A percentile compares a stretch with the other conserved stretches of the same genome.
Conservation (phyloP, 2,797 vertebrate species). For the Danio jaintianensis region DNA sequence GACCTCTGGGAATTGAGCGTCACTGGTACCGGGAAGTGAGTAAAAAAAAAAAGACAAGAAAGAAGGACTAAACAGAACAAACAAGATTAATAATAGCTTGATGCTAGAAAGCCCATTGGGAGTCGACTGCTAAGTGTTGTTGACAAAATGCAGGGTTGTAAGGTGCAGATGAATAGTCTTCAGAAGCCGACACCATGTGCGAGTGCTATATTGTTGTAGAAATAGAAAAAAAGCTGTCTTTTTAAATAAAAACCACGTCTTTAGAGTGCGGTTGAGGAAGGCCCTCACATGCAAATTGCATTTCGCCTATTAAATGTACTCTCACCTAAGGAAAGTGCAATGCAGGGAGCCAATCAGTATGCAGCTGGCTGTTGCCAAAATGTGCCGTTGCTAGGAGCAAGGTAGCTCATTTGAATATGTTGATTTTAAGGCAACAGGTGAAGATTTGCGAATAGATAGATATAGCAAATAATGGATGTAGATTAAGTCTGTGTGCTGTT, state of each 20-base stretch:
- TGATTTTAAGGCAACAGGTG: conserved; percentile 23
- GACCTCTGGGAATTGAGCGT: conserved; percentile 71
- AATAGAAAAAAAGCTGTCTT: conserved; percentile 68
- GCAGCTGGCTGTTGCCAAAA: conserved; percentile 18
- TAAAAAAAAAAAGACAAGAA: conserved; percentile 39
- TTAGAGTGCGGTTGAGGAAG: conserved; percentile 62
- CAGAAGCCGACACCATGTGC: conserved; percentile 68
- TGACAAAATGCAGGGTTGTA: conserved; percentile 79
- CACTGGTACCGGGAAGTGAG: conserved; percentile 47
- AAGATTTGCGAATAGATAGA: not conserved
- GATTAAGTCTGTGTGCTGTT: not conserved
- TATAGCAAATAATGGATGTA: not conserved
- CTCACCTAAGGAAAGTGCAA: conserved; percentile 66
- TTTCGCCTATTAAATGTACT: conserved; percentile 72
- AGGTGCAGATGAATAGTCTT: conserved; percentile 79
- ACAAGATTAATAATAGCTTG: conserved; percentile 82
- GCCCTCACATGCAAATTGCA: conserved; percentile 72
- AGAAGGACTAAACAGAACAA: conserved; percentile 70
- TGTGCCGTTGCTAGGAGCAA: conserved; percentile 28
- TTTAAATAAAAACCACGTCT: conserved; percentile 54
- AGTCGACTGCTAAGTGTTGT: conserved; percentile 77
- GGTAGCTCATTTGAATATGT: conserved; percentile 42
- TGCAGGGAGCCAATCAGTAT: conserved; percentile 48
- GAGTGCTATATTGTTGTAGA: conserved; percentile 71
- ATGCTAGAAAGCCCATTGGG: conserved; percentile 73